These are phyloP conservation scores for Papilio helenus DNA, from an alignment of 1,140 invertebrate species.

Conservation along the genomic window DNA sequence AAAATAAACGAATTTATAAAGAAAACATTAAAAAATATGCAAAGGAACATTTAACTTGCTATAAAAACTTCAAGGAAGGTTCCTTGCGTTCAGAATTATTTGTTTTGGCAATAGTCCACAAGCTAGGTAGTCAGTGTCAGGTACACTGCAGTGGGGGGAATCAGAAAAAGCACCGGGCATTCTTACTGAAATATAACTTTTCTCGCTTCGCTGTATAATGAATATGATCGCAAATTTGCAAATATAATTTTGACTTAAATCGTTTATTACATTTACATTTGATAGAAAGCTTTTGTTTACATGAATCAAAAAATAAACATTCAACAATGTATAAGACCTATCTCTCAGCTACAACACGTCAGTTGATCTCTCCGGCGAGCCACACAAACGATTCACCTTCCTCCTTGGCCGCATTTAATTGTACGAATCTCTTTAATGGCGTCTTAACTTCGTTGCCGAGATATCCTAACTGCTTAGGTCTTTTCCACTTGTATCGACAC, in stretches of 20 bases:
- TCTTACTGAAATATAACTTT: background rate
- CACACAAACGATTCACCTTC: slow-evolving; percentile 28
- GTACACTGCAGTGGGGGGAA: background rate
- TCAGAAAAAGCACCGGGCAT: background rate
- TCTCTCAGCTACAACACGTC: background rate
- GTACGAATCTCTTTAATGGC: slow-evolving; percentile 54
- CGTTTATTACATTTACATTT: background rate
- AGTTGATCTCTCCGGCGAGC: background rate
- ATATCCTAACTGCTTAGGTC: slow-evolving; percentile 33
- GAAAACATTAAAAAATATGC: background rate
- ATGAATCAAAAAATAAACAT: too few species aligned
- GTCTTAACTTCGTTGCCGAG: slow-evolving; percentile 54
- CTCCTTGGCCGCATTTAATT: slow-evolving; percentile 52
- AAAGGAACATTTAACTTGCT: background rate
- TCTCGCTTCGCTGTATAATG: background rate
- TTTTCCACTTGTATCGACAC: slow-evolving; percentile 43
- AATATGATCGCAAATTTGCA: background rate
- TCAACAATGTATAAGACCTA: background rate
- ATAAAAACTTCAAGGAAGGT: slow-evolving; percentile 16
- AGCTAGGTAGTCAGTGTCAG: slow-evolving; percentile 10
- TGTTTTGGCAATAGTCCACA: slow-evolving; percentile 18
- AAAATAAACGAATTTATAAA: background rate
- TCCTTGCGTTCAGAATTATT: background rate
- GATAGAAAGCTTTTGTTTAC: background rate
- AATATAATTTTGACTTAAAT: background rate